A percentile compares a stretch with the other conserved stretches of the same genome.
phyloP scores from a whole-genome alignment of 2,888 invertebrate species.

The Leptopilina myrica region DNA sequence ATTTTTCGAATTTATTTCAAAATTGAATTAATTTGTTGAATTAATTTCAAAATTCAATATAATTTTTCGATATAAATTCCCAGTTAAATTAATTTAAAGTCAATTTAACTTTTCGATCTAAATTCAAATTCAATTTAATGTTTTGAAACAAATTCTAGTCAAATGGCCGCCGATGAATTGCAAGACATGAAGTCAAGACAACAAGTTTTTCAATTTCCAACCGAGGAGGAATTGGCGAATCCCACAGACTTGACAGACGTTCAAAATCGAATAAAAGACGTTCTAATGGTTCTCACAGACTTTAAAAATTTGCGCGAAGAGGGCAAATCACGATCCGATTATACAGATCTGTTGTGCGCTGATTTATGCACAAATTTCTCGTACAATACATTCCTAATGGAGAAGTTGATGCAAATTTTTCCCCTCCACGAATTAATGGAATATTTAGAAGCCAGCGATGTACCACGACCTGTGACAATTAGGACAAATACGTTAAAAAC shows the following conservation, averaged over 20 bases:
- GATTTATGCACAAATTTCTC: conserved; percentile 97
- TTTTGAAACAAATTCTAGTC: conserved; percentile 72
- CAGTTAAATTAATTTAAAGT: too few relatives aligned
- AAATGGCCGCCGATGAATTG: conserved; percentile 89
- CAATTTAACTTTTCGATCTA: too few relatives aligned
- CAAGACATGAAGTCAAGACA: conserved; percentile 87
- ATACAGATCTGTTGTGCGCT: conserved; percentile 85
- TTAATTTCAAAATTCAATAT: too few relatives aligned
- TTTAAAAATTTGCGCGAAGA: conserved; percentile 85
- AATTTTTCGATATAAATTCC: too few relatives aligned
- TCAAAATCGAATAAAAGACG: conserved; percentile 93
- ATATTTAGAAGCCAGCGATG: conserved; percentile 97
- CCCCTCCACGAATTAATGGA: conserved; percentile 91
- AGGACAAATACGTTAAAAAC: conserved; percentile 97
- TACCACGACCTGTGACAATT: conserved; percentile 95
- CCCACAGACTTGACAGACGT: conserved; percentile 88
- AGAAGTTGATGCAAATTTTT: conserved; percentile 92
- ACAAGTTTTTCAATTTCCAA: conserved; percentile 88
- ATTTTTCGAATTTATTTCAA: too few relatives aligned
- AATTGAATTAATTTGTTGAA: too few relatives aligned
- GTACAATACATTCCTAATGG: conserved; percentile 98
- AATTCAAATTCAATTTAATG: too few relatives aligned
- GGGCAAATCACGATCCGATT: conserved; percentile 84
- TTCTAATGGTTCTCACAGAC: conserved; percentile 87
- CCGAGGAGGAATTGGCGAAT: conserved; percentile 85